Percentiles rank a stretch among this genome's conserved stretches.
These are phyloP conservation scores for Balaeniceps rex DNA, from an alignment of 2,113 vertebrate species.

Conservation along the genomic window DNA sequence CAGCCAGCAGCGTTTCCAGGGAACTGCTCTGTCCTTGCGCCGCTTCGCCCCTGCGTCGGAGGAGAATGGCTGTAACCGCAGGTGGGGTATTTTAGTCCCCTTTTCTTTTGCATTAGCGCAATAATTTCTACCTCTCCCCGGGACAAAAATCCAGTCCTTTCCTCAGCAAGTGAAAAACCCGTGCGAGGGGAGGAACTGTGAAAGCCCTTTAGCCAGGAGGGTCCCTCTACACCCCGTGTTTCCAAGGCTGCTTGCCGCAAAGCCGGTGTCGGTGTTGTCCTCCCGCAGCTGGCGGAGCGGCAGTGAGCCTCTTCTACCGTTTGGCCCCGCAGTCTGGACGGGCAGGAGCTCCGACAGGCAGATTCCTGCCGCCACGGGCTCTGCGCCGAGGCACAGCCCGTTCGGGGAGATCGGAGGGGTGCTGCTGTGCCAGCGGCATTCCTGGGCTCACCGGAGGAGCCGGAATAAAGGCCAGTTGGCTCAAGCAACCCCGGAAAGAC, in stretches of 20 bases:
- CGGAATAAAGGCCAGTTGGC: background rate
- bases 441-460: background rate
- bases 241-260: background rate
- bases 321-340: fast-evolving
- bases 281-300: background rate
- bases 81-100: background rate
- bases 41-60: fast-evolving
- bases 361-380: background rate
- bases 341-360: background rate
- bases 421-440: background rate
- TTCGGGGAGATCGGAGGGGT: background rate
- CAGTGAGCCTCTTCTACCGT: fast-evolving
- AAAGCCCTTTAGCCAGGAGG: background rate
- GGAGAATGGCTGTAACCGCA: background rate
- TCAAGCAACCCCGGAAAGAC: background rate
- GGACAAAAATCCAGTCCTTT: background rate
- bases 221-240: fast-evolving
- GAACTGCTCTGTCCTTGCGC: background rate
- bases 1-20: background rate
- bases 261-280: background rate
- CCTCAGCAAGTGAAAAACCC: background rate
- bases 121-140: fast-evolving
- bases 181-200: background rate
- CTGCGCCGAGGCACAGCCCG: fast-evolving
- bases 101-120: no score